phyloP scores from a whole-genome alignment of 1,140 invertebrate genomes.

The Sycophaga agraensis region DNA sequence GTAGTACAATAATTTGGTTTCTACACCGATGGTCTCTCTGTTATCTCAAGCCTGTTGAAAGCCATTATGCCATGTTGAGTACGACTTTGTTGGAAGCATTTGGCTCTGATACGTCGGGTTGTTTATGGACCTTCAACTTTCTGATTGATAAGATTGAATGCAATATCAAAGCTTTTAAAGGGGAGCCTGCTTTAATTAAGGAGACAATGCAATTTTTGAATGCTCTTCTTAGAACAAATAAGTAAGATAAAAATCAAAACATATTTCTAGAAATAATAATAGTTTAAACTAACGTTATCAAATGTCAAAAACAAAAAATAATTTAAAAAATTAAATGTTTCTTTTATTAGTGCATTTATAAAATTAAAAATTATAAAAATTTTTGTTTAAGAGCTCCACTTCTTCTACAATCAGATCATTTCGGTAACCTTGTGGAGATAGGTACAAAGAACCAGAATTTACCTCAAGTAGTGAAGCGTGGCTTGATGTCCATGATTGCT shows the following conservation, averaged over 20 bases:
- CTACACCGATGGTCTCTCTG: constrained; percentile 73
- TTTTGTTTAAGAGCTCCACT: no score
- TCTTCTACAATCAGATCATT: no score
- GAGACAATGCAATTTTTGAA: constrained; percentile 64
- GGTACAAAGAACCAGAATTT: constrained; percentile 54
- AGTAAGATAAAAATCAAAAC: no score
- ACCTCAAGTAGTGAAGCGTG: constrained; percentile 57
- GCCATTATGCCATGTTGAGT: constrained; percentile 67
- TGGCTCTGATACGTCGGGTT: constrained; percentile 63
- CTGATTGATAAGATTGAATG: constrained; percentile 65
- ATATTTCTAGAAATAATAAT: no score
- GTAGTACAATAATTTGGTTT: constrained; percentile 78
- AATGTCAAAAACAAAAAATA: no score
- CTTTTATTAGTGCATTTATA: no score
- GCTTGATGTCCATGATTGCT: constrained; percentile 60
- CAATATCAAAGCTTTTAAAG: constrained; percentile 62
- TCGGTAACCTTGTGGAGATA: constrained; percentile 51
- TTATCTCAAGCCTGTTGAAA: constrained; percentile 73
- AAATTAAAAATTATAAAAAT: no score
- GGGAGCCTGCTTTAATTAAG: constrained; percentile 62
- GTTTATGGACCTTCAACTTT: constrained; percentile 64
- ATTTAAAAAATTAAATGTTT: no score
- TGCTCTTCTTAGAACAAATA: no score
- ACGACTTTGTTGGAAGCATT: constrained; percentile 62
- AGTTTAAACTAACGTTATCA: no score